A percentile compares a stretch with the other conserved stretches of the same genome.
Conservation (phyloP, 23 tunicate species). For the Clavelina lepadiformis region DNA sequence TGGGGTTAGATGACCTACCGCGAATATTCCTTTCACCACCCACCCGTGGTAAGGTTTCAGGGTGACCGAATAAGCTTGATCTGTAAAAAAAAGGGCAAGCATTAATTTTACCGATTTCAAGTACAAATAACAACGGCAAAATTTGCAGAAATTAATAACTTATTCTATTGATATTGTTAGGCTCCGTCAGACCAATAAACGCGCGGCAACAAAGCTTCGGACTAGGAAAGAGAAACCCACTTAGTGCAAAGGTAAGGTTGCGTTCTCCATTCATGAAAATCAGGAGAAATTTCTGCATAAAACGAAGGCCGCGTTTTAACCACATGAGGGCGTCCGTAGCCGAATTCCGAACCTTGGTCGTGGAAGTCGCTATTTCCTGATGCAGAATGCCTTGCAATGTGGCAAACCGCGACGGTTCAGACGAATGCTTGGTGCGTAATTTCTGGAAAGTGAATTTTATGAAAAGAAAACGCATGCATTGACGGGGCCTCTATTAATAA, state of each 20-base stretch:
- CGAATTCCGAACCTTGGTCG: constrained; percentile 85
- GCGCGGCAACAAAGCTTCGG: background rate
- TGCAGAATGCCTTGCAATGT: constrained; percentile 74
- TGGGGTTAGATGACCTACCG: constrained; percentile 27
- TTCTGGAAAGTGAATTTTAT: constrained; percentile 27
- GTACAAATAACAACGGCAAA: too few relatives aligned
- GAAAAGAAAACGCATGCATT: too few relatives aligned
- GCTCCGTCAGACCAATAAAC: background rate
- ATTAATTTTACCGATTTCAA: too few relatives aligned
- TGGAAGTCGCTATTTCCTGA: constrained; percentile 53
- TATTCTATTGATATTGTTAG: too few relatives aligned
- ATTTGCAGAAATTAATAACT: too few relatives aligned
- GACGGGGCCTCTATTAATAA: too few relatives aligned
- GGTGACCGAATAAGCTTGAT: constrained; percentile 70
- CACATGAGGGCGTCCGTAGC: constrained; percentile 99
- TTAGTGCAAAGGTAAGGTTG: constrained; percentile 57
- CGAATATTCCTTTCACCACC: constrained; percentile 96
- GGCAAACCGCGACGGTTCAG: constrained; percentile 43
- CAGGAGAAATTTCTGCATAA: constrained; percentile 70
- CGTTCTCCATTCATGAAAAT: constrained; percentile 74
- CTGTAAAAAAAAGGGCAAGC: constrained; percentile 6
- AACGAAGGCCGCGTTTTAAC: constrained; percentile 90
- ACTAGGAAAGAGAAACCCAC: constrained; percentile 18
- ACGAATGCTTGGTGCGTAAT: constrained; percentile 61
- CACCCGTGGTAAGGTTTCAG: constrained; percentile 79